phyloP scores from a whole-genome alignment of 2,113 vertebrate genomes.

The Phyllostomus discolor region DNA sequence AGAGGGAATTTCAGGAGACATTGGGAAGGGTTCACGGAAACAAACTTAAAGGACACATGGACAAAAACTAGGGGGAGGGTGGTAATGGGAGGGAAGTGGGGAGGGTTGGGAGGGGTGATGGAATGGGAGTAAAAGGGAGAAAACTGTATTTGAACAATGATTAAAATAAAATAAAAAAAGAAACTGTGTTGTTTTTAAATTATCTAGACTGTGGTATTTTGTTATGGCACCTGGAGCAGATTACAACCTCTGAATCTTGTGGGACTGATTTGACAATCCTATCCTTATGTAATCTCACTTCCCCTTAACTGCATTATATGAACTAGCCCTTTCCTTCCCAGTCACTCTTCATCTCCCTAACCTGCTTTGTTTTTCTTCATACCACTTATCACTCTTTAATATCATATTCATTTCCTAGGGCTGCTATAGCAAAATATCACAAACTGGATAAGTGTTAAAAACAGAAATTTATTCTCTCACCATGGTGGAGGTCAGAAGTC shows the following conservation, averaged over 20 bases:
- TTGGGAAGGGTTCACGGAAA: too few relatives aligned
- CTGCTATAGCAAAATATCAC: too few relatives aligned
- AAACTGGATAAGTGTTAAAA: neutral
- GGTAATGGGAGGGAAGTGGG: too few relatives aligned
- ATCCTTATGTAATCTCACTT: neutral
- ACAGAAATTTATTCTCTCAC: neutral
- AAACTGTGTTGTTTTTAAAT: neutral
- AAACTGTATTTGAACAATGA: too few relatives aligned
- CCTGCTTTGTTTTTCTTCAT: neutral
- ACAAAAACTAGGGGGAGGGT: too few relatives aligned
- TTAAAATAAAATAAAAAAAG: too few relatives aligned
- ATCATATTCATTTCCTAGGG: neutral
- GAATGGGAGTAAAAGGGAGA: too few relatives aligned
- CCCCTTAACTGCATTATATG: neutral
- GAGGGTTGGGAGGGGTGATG: too few relatives aligned
- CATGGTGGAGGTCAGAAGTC: neutral
- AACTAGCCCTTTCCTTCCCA: neutral
- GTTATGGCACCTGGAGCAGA: neutral
- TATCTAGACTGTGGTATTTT: neutral
- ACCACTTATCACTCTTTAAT: neutral
- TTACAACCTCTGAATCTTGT: neutral
- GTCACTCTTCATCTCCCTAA: neutral
- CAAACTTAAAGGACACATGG: too few relatives aligned
- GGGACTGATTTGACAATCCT: neutral
- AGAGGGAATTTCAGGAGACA: too few relatives aligned